A percentile compares a stretch with the other conserved stretches of the same genome.
phyloP scores from a whole-genome alignment of 1,140 invertebrate genomes.

The Armadillidium nasatum region DNA sequence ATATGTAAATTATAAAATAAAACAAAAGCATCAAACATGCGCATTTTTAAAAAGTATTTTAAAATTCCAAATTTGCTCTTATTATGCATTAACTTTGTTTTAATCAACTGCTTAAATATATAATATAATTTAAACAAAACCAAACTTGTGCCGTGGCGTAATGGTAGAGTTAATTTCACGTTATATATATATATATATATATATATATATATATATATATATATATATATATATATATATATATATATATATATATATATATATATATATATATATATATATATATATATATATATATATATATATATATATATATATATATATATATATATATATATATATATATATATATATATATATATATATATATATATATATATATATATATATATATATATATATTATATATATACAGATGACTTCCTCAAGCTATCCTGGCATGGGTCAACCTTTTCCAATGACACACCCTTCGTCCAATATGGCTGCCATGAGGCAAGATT shows the following conservation, averaged over 20 bases:
- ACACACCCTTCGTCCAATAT: conserved; percentile 79
- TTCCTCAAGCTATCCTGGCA: conserved; percentile 79
- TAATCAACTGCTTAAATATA: too few relatives aligned
- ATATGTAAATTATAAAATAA: too few relatives aligned
- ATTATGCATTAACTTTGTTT: too few relatives aligned
- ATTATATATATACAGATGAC: conserved; percentile 68
- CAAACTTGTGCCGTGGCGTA: too few relatives aligned
- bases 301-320: neutral
- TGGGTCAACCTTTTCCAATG: conserved; percentile 92
- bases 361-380: conserved; percentile 8
- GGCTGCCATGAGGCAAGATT: conserved; percentile 76
- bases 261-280: neutral
- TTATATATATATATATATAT: conserved; percentile 22
- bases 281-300: neutral
- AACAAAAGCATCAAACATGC: too few relatives aligned
- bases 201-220: conserved; percentile 22
- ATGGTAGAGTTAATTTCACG: too few relatives aligned
- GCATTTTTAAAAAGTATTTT: too few relatives aligned
- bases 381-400: neutral
- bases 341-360: neutral
- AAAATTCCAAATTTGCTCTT: too few relatives aligned
- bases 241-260: neutral
- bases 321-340: neutral
- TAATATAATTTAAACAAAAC: too few relatives aligned
- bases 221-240: conserved; percentile 18